Conservation (phyloP, 1,140 invertebrate genomes). For the Lamellibrachia luymesi region DNA sequence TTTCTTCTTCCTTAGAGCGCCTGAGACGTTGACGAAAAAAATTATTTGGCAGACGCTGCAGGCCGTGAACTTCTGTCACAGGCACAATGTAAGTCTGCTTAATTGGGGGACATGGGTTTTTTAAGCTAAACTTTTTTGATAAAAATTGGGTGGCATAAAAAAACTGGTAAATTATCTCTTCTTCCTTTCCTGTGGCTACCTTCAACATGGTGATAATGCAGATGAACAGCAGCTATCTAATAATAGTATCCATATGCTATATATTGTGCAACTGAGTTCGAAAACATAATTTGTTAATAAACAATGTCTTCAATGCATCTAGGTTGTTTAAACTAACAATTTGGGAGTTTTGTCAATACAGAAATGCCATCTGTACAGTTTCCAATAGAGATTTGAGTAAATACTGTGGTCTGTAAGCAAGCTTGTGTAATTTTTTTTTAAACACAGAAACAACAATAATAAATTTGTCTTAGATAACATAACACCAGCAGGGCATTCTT, state of each 20-base stretch:
- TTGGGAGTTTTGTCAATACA: background rate
- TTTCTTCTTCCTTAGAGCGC: conserved; percentile 20
- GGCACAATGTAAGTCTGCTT: conserved; percentile 69
- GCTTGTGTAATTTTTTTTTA: background rate
- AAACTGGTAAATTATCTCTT: too few relatives aligned
- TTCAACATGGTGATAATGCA: too few relatives aligned
- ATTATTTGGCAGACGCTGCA: conserved; percentile 94
- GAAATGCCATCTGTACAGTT: background rate
- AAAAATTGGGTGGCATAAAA: too few relatives aligned
- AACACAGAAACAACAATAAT: background rate
- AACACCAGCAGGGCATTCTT: background rate
- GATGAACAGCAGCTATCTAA: too few relatives aligned
- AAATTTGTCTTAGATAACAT: background rate
- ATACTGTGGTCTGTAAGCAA: background rate
- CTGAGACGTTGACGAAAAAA: conserved; percentile 82
- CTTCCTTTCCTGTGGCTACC: too few relatives aligned
- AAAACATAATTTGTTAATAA: too few relatives aligned
- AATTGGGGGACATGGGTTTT: background rate
- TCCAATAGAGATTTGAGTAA: background rate
- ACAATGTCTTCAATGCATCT: too few relatives aligned
- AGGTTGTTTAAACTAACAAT: background rate
- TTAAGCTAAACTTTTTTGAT: background rate
- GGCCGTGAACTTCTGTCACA: conserved; percentile 93
- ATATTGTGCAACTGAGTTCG: too few relatives aligned
- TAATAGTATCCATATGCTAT: too few relatives aligned